Base-by-base conservation (phyloP, 2,797 vertebrate species). In the Pampus argenteus region DNA sequence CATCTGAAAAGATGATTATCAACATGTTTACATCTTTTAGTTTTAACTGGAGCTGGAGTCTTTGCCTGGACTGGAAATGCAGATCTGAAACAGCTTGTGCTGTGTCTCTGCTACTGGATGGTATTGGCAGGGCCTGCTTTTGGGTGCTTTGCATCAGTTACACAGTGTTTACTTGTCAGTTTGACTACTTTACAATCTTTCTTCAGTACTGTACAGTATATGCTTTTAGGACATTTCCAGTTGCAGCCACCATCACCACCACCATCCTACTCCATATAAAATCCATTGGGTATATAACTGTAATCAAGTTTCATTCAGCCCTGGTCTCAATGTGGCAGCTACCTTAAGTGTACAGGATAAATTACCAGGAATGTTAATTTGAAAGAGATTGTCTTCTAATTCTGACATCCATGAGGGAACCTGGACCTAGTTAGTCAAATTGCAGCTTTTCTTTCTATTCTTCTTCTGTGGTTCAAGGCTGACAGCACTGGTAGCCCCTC, bases 371-470 rank as follows among this genome's bases (percentile, higher is more conserved):
- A 70, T n/a, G n/a, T 36, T 61, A 28, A 70, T 78, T 78, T 76
- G 17, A 75, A 77, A 58, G 45, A 25, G 51, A 18, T 23, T 45
- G 18, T 2, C 18, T 47, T 57, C 44, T 58, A 45, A 36, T 48
- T 78, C 45, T 79, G 64, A 65, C 45, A 22, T 63, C 38, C 23
- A 6, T 45, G 6, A 62, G 71, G 67, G 36, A 52, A 68, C 56
- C 34, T 20, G 36, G 54, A 54, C 48, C 68, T 47, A 48, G 40
- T 83, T 68, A 60, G 71, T 73, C 69, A 75, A 72, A 71, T 62
- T 66, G 47, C 54, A 76, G 66, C 47, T 67, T 75, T 54, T 78
- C 58, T 57, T 55, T 71, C 47, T 73, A 69, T 59, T 82, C 58
- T 29, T 52, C 28, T 68, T 81, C 61, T 64, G 45, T 48, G 47